Percentiles rank a stretch among this genome's conserved stretches.
Evolutionary conservation across 1,140 invertebrate species (phyloP).

Genomic region (Ruditapes philippinarum): DNA sequence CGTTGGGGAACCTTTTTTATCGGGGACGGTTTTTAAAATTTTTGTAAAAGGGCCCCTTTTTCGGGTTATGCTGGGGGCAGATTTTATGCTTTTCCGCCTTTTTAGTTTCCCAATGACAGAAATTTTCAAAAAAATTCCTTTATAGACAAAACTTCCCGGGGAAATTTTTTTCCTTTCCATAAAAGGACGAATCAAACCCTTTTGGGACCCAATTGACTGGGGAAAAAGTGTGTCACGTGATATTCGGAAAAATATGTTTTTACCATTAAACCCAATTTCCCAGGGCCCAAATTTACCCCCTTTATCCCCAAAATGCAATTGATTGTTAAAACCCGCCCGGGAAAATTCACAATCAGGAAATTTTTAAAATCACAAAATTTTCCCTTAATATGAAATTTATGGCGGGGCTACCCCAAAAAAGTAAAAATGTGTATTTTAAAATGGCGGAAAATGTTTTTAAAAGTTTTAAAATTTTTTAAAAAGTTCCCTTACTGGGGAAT

Average conservation of each 20-base stretch:
- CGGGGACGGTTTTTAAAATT: not conserved
- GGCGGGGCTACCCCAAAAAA: conserved; percentile 48
- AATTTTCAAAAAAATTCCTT: not conserved
- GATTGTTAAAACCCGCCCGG: conserved; percentile 61
- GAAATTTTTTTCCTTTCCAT: too few species aligned
- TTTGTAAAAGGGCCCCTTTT: too few species aligned
- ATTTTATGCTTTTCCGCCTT: not conserved
- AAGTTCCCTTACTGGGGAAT: too few species aligned
- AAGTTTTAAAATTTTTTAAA: too few species aligned
- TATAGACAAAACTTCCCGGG: not conserved
- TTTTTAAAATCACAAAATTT: too few species aligned
- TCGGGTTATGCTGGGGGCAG: too few species aligned
- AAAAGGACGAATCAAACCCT: not conserved
- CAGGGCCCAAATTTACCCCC: conserved; percentile 31
- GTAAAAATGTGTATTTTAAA: too few species aligned
- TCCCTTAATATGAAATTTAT: conserved; percentile 47
- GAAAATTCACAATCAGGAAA: conserved; percentile 12
- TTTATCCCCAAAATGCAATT: conserved; percentile 49
- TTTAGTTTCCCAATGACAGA: conserved; percentile 1
- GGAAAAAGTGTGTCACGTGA: not conserved
- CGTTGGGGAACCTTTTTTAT: not conserved
- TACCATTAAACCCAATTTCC: conserved; percentile 10
- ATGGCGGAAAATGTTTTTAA: too few species aligned
- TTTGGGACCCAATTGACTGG: not conserved
- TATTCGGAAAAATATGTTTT: too few species aligned